These are phyloP conservation scores for Panthera leo DNA, from an alignment of 2,113 vertebrate species.

Conservation along the genomic window DNA sequence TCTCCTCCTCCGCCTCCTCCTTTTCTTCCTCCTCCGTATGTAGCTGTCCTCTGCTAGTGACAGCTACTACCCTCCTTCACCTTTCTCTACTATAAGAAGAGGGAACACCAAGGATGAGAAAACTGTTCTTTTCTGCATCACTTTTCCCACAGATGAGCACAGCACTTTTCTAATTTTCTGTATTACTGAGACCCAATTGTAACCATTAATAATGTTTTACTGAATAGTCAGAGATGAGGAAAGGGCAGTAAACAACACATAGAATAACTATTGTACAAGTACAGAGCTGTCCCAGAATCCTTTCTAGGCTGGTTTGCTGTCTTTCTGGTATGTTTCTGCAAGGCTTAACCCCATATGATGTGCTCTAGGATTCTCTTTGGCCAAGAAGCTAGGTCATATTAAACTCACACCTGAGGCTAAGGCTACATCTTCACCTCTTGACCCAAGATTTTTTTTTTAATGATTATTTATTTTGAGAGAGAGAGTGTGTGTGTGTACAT, in stretches of 20 bases:
- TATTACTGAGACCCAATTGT: background rate
- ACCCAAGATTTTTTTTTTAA: background rate
- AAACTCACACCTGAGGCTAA: background rate
- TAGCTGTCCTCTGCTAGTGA: background rate
- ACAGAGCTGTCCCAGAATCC: background rate
- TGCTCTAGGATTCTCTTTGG: background rate
- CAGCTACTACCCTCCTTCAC: accelerated
- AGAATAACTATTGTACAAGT: background rate
- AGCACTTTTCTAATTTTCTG: background rate
- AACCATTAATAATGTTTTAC: background rate
- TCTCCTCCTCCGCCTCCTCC: background rate
- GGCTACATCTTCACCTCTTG: background rate
- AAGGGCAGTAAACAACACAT: background rate
- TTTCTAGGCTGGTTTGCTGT: background rate
- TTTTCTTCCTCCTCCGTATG: background rate
- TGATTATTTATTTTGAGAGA: too few species aligned
- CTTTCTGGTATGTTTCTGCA: background rate
- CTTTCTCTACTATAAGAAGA: background rate
- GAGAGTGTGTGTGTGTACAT: too few species aligned
- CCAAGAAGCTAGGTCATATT: background rate
- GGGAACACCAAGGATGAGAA: background rate
- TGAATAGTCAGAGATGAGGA: background rate
- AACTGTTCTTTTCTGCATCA: background rate
- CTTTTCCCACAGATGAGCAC: background rate
- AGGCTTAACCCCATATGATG: background rate